A percentile compares a stretch with the other conserved stretches of the same genome.
These are phyloP conservation scores for Leptinotarsa rubiginosa DNA, from an alignment of 2,888 invertebrate species.

Conservation along the genomic window DNA sequence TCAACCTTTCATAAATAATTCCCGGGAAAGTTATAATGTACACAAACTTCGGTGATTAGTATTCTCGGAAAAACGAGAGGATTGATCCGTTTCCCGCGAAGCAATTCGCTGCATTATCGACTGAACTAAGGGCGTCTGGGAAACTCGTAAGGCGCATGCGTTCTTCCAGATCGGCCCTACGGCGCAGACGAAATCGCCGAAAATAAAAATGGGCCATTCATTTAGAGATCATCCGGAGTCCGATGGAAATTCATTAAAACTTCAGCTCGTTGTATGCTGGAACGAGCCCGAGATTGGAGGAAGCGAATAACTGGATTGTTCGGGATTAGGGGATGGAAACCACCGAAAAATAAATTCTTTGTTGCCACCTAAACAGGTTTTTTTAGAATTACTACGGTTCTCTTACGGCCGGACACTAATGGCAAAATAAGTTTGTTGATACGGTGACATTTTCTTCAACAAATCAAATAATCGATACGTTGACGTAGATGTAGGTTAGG, in stretches of 20 bases:
- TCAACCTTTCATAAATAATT: not conserved
- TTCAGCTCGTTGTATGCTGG: not conserved
- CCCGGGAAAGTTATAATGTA: not conserved
- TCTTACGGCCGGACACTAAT: too few species aligned
- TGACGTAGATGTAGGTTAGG: too few species aligned
- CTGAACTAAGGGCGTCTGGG: not conserved
- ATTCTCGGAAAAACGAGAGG: not conserved
- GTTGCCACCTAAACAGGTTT: too few species aligned
- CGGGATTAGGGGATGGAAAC: not conserved
- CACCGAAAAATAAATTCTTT: not conserved
- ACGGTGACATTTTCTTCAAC: too few species aligned
- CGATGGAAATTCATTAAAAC: not conserved
- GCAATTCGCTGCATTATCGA: conserved; percentile 8
- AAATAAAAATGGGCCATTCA: not conserved
- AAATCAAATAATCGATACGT: too few species aligned
- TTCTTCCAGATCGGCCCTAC: not conserved
- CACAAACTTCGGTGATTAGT: not conserved
- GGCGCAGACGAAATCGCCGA: not conserved
- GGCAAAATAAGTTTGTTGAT: too few species aligned
- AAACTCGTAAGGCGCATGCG: not conserved
- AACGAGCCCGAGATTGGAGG: not conserved
- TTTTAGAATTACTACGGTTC: too few species aligned
- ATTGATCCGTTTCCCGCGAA: conserved; percentile 7
- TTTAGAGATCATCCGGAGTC: not conserved
- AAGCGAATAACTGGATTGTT: not conserved